Base-by-base conservation (phyloP, 2,113 vertebrate species). In the Hippocampus barbouri region DNA sequence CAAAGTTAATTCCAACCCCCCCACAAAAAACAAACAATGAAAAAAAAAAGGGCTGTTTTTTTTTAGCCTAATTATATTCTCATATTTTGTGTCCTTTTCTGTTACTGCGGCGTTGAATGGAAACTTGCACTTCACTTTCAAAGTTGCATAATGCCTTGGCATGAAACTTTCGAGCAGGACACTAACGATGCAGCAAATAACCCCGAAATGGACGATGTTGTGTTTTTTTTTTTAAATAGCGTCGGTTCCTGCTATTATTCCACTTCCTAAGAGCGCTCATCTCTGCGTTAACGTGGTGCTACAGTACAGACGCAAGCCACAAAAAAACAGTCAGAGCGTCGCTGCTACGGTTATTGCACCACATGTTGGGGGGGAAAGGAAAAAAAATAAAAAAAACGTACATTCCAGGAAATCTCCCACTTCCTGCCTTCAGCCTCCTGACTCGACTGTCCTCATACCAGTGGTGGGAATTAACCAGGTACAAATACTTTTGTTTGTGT, bases 331-430 rank as follows among this genome's bases (percentile, higher is more conserved):
- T 84, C 85, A 87, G 81, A 85, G 82, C 74, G 20, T 76, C 18
- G 38, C 78, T 76, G 34, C n/a, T 49, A 43, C 86, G 91, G 91
- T 91, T 92, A 87, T 92, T 92, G 87, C 89, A 89, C 89, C 87
- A 88, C 87, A 66, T 25, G 63, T 15, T 66, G n/a, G 63, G 41
- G 40, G 63, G 16, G 71, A 88, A 87, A 87, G 83, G 90, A 91
- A 89, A 87, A 69, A 67, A 88, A 83, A 91, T 90, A 90, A 88
- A 88, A 83, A 91, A 91, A 90, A 88, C 64, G 68, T 82, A 90
- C 90, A 93, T 93, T 93, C 92, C 92, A 93, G 92, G 92, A 93
- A 93, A 93, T 92, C 88, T 93, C 90, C 91, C 85, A 86, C 90
- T 91, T 93, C 92, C 92, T 93, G 92, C 78, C 87, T 78, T 70